These are phyloP conservation scores for Myocastor coypus DNA, from an alignment of 2,113 vertebrate genomes.

Conservation along the genomic window DNA sequence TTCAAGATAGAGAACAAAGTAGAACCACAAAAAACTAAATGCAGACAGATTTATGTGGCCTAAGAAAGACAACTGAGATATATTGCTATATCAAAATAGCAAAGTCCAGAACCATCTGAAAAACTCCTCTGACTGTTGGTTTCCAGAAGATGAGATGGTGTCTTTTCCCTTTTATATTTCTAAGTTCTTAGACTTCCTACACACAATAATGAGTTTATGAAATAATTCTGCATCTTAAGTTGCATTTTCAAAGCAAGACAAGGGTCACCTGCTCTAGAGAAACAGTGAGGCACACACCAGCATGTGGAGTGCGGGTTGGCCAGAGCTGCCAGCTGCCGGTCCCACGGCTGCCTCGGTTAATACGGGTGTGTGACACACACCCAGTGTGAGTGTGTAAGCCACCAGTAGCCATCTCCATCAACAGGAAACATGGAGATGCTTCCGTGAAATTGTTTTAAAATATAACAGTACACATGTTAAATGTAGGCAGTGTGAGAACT, in stretches of 20 bases:
- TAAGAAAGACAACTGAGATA: neutral
- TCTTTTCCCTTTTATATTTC: neutral
- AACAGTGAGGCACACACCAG: neutral
- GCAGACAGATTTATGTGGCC: neutral
- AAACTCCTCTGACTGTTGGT: neutral
- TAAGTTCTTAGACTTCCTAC: neutral
- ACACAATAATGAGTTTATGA: neutral
- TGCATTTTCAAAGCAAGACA: slow-evolving; percentile 9
- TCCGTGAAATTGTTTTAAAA: neutral
- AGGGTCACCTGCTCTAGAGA: neutral
- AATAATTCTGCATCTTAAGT: neutral
- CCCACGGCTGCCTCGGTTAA: neutral
- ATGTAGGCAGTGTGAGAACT: neutral
- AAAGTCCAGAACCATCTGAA: neutral
- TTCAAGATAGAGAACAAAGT: neutral
- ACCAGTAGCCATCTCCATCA: neutral
- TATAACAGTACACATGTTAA: neutral
- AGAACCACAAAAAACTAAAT: neutral
- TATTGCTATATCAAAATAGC: neutral
- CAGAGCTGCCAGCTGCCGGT: too few relatives aligned
- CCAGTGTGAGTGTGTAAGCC: neutral
- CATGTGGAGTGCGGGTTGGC: neutral
- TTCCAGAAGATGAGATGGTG: neutral
- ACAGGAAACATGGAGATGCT: rapidly evolving
- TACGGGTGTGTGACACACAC: rapidly evolving